These are phyloP conservation scores for Noctua pronuba DNA, from an alignment of 2,888 invertebrate species.

Conservation along the genomic window DNA sequence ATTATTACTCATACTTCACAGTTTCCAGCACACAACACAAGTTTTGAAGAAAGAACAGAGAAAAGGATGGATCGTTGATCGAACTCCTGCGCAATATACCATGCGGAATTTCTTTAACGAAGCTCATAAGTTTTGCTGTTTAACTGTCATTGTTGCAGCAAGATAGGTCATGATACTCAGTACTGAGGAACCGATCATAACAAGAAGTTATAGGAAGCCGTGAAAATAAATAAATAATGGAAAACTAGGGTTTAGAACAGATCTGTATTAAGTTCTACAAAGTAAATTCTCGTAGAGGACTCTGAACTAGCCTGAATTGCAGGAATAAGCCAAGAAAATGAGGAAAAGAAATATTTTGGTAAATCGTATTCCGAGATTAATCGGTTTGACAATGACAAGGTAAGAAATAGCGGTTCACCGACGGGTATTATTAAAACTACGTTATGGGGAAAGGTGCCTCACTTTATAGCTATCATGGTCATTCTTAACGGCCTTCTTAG, in stretches of 20 bases:
- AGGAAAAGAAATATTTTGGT: background rate
- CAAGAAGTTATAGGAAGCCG: background rate
- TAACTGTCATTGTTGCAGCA: background rate
- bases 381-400: background rate
- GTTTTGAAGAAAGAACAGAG: constrained; percentile 19
- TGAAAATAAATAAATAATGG: background rate
- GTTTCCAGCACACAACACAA: constrained; percentile 41
- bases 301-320: background rate
- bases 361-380: background rate
- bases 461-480: constrained; percentile 21
- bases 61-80: background rate
- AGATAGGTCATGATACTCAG: background rate
- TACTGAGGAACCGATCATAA: background rate
- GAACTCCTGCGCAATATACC: background rate
- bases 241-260: background rate
- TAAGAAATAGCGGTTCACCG: background rate
- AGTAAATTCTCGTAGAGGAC: background rate
- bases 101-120: background rate
- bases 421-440: constrained; percentile 23
- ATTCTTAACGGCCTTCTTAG: constrained; percentile 28
- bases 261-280: background rate
- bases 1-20: constrained; percentile 58
- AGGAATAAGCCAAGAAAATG: background rate
- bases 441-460: constrained; percentile 14
- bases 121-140: background rate